A percentile compares a stretch with the other conserved stretches of the same genome.
phyloP scores from a whole-genome alignment of 2,113 vertebrate genomes.

The Nycticorax nycticorax region DNA sequence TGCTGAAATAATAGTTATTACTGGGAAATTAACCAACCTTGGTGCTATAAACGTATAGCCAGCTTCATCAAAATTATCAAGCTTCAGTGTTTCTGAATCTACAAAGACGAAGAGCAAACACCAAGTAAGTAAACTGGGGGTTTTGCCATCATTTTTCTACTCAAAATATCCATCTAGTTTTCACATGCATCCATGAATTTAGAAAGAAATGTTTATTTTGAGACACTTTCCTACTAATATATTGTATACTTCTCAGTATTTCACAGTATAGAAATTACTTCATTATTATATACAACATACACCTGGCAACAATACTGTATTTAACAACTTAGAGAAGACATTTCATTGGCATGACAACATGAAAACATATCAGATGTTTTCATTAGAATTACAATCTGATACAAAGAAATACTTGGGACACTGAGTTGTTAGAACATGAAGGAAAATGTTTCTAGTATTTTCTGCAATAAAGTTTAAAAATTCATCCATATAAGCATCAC shows the following conservation, averaged over 20 bases:
- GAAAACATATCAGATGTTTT: not conserved
- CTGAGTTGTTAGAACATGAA: not conserved
- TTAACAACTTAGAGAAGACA: not conserved
- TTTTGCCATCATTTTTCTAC: not conserved
- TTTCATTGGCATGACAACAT: not conserved
- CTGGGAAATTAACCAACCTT: constrained; percentile 80
- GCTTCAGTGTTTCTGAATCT: constrained; percentile 87
- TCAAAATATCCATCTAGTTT: not conserved
- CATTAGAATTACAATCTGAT: not conserved
- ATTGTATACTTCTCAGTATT: not conserved
- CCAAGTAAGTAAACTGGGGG: not conserved
- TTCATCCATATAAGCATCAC: not conserved
- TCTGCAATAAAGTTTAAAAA: not conserved
- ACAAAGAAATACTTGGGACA: not conserved
- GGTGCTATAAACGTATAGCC: constrained; percentile 93
- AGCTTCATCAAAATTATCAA: constrained; percentile 86
- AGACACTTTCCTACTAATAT: not conserved
- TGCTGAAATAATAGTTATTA: not conserved
- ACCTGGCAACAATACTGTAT: not conserved
- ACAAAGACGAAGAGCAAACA: constrained; percentile 57
- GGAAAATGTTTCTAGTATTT: not conserved
- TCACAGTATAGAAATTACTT: not conserved
- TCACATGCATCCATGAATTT: not conserved
- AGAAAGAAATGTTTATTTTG: not conserved
- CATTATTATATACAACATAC: not conserved